These are phyloP conservation scores for Mystacornis crossleyi DNA, from an alignment of 2,113 vertebrate species.

Conservation along the genomic window DNA sequence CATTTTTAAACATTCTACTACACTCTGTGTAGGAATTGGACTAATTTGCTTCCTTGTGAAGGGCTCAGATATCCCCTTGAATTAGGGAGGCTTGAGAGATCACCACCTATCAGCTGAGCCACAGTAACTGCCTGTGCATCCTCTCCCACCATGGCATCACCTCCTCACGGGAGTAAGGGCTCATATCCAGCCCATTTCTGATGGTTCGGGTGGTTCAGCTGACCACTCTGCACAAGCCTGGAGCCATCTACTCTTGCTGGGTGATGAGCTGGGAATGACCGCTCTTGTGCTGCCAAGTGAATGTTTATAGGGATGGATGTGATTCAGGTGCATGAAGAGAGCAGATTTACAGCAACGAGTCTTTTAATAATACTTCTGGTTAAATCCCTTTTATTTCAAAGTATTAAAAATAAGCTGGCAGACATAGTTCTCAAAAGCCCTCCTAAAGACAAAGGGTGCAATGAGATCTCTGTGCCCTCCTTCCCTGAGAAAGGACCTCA, in stretches of 20 bases:
- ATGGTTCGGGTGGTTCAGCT: neutral
- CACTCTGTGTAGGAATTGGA: neutral
- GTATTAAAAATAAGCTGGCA: neutral
- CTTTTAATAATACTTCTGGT: neutral
- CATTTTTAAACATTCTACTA: neutral
- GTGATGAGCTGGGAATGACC: neutral
- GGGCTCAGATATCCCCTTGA: neutral
- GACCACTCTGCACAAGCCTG: neutral
- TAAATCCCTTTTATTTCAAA: neutral
- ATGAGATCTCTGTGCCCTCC: neutral
- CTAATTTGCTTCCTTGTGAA: neutral
- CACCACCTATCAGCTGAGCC: neutral
- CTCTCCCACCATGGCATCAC: fast-evolving
- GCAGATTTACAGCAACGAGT: neutral
- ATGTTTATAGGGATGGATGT: neutral
- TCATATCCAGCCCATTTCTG: neutral
- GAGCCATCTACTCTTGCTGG: neutral
- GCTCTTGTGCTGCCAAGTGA: neutral
- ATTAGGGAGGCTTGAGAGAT: neutral
- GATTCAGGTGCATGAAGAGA: neutral
- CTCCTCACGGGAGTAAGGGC: fast-evolving
- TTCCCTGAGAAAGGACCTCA: neutral
- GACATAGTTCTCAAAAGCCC: neutral
- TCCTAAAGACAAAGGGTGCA: neutral
- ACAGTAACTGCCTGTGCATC: neutral